Evolutionary conservation across 2,113 vertebrate species (phyloP).

Genomic region (Theropithecus gelada): DNA sequence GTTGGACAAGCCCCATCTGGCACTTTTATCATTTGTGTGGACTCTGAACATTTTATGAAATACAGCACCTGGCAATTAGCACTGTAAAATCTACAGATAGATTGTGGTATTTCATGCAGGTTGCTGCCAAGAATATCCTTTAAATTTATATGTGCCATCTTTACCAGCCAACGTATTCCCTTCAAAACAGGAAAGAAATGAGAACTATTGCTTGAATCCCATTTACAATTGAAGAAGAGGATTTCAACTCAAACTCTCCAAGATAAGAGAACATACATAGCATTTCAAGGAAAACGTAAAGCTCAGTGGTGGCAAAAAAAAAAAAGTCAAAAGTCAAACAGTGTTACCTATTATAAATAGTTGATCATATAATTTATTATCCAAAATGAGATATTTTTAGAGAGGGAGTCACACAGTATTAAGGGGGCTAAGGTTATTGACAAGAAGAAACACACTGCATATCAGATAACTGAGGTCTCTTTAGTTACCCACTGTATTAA

Average conservation of each 20-base stretch:
- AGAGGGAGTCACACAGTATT: neutral
- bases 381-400: neutral
- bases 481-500: neutral
- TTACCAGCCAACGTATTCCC: neutral
- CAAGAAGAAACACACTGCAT: neutral
- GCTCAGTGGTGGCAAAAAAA: neutral
- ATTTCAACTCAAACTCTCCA: neutral
- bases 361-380: neutral
- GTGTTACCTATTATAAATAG: neutral
- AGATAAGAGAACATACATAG: neutral
- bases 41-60: conserved; percentile 53
- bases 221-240: neutral
- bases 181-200: neutral
- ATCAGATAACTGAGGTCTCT: neutral
- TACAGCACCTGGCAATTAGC: conserved; percentile 70
- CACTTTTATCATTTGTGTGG: conserved; percentile 2
- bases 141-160: neutral
- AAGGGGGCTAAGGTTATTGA: neutral
- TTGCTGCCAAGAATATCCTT: conserved; percentile 20
- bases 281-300: neutral
- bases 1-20: conserved; percentile 62
- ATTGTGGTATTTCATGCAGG: neutral
- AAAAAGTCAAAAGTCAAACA: neutral
- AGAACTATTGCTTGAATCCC: neutral
- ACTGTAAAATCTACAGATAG: conserved; percentile 42